Percentiles rank a stretch among this genome's conserved stretches.
Evolutionary conservation across 2,113 vertebrate species (phyloP).

Genomic region (Hassar affinis): DNA sequence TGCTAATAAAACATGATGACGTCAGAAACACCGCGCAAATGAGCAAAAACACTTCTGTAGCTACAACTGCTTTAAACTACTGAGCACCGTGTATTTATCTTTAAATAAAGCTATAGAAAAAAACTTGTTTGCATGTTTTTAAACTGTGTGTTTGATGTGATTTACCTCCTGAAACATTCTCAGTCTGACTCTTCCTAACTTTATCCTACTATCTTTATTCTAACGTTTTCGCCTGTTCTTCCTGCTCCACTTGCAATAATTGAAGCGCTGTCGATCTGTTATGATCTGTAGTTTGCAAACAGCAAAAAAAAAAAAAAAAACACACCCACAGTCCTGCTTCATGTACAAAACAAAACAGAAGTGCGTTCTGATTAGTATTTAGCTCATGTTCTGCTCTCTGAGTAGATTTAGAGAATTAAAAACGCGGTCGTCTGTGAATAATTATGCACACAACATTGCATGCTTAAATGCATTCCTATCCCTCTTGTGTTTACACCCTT

Average conservation of each 20-base stretch:
- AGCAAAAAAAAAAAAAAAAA: not conserved
- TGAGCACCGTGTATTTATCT: not conserved
- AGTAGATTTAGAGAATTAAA: not conserved
- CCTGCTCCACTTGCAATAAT: not conserved
- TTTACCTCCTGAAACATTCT: not conserved
- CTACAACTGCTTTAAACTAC: not conserved
- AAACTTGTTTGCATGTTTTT: not conserved
- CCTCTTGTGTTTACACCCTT: not conserved
- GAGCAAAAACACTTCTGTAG: not conserved
- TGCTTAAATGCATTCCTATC: constrained; percentile 3
- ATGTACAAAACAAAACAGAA: not conserved
- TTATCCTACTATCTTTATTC: not conserved
- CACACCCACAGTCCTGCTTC: not conserved
- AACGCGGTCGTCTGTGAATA: not conserved
- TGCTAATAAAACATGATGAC: not conserved
- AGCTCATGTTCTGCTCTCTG: not conserved
- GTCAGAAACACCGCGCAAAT: not conserved
- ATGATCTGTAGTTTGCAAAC: not conserved
- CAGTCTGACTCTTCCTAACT: not conserved
- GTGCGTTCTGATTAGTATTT: not conserved
- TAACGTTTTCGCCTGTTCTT: not conserved
- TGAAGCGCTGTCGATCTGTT: no score
- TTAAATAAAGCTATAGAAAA: not conserved
- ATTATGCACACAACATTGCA: not conserved
- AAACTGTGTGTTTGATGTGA: not conserved